Percentiles rank a stretch among this genome's conserved stretches.
Evolutionary conservation across 2,113 vertebrate species (phyloP).

Genomic region (Setophaga coronata): DNA sequence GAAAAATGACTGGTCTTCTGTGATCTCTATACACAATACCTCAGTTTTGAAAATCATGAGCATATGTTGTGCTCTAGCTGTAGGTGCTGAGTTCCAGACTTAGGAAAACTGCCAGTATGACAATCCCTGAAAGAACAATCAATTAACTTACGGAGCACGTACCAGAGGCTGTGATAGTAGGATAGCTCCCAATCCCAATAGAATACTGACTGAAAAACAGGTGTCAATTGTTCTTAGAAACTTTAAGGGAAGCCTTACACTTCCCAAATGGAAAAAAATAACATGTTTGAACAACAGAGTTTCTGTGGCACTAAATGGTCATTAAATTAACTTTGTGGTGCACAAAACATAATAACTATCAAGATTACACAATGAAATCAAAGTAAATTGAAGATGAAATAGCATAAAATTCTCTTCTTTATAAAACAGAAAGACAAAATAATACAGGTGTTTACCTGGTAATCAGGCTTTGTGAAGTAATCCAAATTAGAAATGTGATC

Average conservation of each 20-base stretch:
- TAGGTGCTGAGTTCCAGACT: background rate
- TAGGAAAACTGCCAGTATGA: background rate
- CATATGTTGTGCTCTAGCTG: background rate
- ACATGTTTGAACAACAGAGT: background rate
- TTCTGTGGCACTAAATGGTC: background rate
- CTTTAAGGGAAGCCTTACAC: background rate
- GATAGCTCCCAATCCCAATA: background rate
- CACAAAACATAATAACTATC: background rate
- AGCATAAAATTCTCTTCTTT: background rate
- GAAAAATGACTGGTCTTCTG: background rate
- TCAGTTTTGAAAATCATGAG: background rate
- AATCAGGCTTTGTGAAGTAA: slow-evolving; percentile 98
- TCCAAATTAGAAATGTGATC: slow-evolving; percentile 93
- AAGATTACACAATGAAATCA: background rate
- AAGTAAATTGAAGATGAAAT: background rate
- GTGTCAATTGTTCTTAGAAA: background rate
- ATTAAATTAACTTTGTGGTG: background rate
- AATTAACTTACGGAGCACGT: background rate
- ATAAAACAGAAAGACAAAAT: background rate
- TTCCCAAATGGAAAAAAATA: background rate
- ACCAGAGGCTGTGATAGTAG: background rate
- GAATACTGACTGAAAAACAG: background rate
- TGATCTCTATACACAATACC: background rate
- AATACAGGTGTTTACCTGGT: slow-evolving; percentile 82
- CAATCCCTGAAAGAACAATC: background rate